Evolutionary conservation across 64 coral and sea anemone species (phyloP).

Genomic region (Porites lutea): DNA sequence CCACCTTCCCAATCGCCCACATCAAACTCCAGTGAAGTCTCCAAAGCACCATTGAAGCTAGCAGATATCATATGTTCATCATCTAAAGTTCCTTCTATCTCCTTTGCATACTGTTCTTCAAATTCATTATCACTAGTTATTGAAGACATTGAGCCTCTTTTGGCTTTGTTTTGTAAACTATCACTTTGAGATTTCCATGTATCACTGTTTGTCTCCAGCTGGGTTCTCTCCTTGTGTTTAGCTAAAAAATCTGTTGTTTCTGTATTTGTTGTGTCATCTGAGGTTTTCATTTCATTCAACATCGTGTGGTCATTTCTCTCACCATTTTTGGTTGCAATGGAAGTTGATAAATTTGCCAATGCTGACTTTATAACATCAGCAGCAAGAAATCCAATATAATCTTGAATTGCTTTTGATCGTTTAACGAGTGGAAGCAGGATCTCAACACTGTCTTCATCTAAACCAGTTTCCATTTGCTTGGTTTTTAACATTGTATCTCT

Average conservation of each 20-base stretch:
- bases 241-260: background rate
- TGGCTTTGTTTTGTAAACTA: background rate
- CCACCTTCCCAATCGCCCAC: conserved; percentile 17
- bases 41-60: conserved; percentile 26
- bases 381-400: conserved; percentile 80
- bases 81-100: background rate
- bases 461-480: background rate
- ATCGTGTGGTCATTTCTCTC: conserved; percentile 18
- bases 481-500: background rate
- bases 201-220: background rate
- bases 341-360: conserved; percentile 60
- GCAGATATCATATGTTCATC: conserved; percentile 15
- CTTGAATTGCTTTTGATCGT: conserved; percentile 74
- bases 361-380: conserved; percentile 86
- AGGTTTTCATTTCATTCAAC: conserved; percentile 8
- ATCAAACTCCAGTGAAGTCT: conserved; percentile 42
- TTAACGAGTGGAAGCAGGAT: conserved; percentile 67
- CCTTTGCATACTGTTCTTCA: conserved; percentile 10
- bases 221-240: background rate
- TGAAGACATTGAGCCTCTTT: background rate
- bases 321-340: conserved; percentile 34
- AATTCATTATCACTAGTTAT: background rate
- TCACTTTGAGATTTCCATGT: conserved; percentile 8
- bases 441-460: conserved; percentile 43
- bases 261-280: background rate